Evolutionary conservation across 1,140 invertebrate species (phyloP).

Genomic region (Pseudachorutes palmiensis): DNA sequence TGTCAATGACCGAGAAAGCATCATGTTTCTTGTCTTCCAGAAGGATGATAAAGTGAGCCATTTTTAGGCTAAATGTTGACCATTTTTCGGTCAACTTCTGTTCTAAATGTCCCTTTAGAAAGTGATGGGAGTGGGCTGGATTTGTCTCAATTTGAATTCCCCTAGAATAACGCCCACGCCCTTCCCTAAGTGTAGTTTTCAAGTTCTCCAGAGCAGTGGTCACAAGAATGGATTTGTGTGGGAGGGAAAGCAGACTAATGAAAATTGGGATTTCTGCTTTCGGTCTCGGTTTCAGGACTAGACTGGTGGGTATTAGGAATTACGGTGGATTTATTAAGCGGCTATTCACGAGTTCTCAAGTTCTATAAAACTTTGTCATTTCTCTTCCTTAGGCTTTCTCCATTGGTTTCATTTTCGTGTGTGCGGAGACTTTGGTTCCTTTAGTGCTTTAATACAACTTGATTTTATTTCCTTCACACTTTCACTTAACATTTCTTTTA

Average conservation of each 20-base stretch:
- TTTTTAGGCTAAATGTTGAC: no score
- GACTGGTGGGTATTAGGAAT: conserved; percentile 9
- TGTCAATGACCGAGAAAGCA: no score
- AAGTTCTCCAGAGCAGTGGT: background rate
- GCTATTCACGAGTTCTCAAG: conserved; percentile 23
- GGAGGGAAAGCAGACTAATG: background rate
- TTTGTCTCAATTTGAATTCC: background rate
- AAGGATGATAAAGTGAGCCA: no score
- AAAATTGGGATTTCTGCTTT: no score
- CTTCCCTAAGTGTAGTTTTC: background rate
- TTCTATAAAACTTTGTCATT: conserved; percentile 4
- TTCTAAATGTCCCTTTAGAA: no score
- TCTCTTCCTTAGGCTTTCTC: conserved; percentile 9
- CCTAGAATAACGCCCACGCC: no score
- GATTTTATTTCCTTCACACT: conserved; percentile 11
- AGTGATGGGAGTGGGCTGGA: no score
- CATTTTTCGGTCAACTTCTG: no score
- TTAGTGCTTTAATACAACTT: conserved; percentile 3
- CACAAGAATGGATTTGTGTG: background rate
- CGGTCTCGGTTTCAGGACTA: no score
- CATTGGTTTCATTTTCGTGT: background rate
- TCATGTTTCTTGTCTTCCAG: no score
- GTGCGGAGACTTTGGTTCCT: background rate
- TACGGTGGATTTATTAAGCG: conserved; percentile 34
- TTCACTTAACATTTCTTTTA: conserved; percentile 7